Percentiles rank a stretch among this genome's conserved stretches.
Conservation (phyloP, 1,140 invertebrate species). For the Prorops nasuta region DNA sequence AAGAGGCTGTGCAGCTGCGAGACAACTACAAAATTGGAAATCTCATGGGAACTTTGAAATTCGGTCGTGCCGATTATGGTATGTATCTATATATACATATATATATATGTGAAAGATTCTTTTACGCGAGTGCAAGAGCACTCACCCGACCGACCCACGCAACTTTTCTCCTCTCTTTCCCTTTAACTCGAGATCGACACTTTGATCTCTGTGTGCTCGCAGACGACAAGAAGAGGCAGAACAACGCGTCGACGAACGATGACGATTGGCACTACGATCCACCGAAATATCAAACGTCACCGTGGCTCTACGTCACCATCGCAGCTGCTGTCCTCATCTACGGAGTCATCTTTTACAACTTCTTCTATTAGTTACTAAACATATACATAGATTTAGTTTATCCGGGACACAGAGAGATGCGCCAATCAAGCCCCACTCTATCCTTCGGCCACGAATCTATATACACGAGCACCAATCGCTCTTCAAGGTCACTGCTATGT, state of each 20-base stretch:
- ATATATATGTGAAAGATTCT: too few species aligned
- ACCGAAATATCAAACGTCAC: slow-evolving; percentile 21
- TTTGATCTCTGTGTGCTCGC: neutral
- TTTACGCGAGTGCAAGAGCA: too few species aligned
- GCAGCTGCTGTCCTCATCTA: slow-evolving; percentile 26
- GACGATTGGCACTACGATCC: slow-evolving; percentile 38
- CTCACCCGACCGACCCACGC: too few species aligned
- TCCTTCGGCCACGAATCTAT: too few species aligned
- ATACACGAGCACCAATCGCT: too few species aligned
- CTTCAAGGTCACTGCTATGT: too few species aligned
- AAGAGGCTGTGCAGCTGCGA: slow-evolving; percentile 72
- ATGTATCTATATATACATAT: too few species aligned
- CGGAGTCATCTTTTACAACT: slow-evolving; percentile 32
- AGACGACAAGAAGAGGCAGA: slow-evolving; percentile 5
- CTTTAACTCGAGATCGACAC: too few species aligned
- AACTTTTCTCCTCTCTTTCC: too few species aligned
- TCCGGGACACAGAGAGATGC: too few species aligned
- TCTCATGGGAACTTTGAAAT: slow-evolving; percentile 58
- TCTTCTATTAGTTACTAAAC: slow-evolving; percentile 19
- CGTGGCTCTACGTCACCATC: slow-evolving; percentile 14
- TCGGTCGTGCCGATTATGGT: neutral
- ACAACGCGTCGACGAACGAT: slow-evolving; percentile 31
- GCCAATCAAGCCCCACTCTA: too few species aligned
- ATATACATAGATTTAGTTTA: too few species aligned
- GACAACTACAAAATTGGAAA: slow-evolving; percentile 70